These are phyloP conservation scores for Glyptemys insculpta DNA, from an alignment of 2,797 vertebrate genomes.

Conservation along the genomic window DNA sequence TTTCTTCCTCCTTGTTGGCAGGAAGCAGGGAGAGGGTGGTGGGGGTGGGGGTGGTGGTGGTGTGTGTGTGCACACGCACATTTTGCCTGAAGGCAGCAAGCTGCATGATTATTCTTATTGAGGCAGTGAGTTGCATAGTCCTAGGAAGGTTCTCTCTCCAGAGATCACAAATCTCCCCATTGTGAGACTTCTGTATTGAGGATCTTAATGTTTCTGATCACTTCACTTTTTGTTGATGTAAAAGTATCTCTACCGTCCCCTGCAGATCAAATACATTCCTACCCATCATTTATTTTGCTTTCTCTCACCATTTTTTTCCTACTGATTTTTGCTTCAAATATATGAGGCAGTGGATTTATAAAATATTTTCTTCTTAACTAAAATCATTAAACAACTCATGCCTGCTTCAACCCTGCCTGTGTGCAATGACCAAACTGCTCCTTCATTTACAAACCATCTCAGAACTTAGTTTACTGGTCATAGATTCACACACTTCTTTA, in stretches of 20 bases:
- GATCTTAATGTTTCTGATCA: not conserved
- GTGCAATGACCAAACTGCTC: not conserved
- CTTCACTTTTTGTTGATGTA: not conserved
- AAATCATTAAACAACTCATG: not conserved
- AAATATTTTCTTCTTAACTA: not conserved
- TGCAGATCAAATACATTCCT: not conserved
- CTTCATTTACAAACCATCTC: not conserved
- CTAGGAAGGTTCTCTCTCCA: not conserved
- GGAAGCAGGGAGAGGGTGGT: not conserved
- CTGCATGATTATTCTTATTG: fast-evolving
- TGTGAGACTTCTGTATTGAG: not conserved
- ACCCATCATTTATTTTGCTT: not conserved
- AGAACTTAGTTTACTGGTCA: not conserved
- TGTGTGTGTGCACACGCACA: too few species aligned
- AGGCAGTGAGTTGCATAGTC: not conserved
- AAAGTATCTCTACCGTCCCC: not conserved
- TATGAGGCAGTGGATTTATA: not conserved
- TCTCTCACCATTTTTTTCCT: not conserved
- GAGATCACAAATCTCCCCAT: not conserved
- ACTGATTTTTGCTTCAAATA: not conserved
- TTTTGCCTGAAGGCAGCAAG: not conserved
- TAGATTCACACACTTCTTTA: not conserved
- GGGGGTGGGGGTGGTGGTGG: too few species aligned
- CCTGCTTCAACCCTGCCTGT: not conserved
- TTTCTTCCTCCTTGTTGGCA: not conserved